A percentile compares a stretch with the other conserved stretches of the same genome.
Evolutionary conservation across 2,888 invertebrate genomes (phyloP).

Genomic region (Tenthredo livida): DNA sequence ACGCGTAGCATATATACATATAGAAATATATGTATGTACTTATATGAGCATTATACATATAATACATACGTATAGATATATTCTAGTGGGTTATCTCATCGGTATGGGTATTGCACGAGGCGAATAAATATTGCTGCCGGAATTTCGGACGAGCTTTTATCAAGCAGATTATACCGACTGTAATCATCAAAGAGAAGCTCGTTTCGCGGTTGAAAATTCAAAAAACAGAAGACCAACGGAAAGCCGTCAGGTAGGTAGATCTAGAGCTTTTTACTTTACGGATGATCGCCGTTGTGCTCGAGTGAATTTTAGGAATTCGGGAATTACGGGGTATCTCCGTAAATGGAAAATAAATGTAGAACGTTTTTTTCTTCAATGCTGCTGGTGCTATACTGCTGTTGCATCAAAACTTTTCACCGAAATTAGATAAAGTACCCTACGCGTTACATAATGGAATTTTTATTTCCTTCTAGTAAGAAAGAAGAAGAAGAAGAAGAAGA

Average conservation of each 20-base stretch:
- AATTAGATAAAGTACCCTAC: background rate
- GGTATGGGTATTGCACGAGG: background rate
- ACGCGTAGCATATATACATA: background rate
- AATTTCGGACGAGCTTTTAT: slow-evolving; percentile 34
- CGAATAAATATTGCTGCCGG: slow-evolving; percentile 30
- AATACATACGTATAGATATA: background rate
- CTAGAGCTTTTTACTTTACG: slow-evolving; percentile 15
- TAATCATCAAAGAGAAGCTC: slow-evolving; percentile 39
- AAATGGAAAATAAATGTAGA: background rate
- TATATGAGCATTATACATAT: slow-evolving; percentile 18
- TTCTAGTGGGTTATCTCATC: background rate
- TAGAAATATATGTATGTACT: slow-evolving; percentile 38
- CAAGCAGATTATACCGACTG: slow-evolving; percentile 44
- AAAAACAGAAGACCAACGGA: slow-evolving; percentile 9
- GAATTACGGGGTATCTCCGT: background rate
- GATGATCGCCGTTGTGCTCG: slow-evolving; percentile 3
- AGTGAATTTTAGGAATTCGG: background rate
- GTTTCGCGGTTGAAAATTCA: slow-evolving; percentile 34
- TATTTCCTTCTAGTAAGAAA: background rate
- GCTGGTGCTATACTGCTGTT: background rate
- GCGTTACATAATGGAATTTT: background rate
- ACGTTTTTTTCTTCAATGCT: background rate
- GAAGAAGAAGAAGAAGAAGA: background rate
- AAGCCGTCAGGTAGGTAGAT: background rate
- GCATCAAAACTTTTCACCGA: background rate